Evolutionary conservation across 2,797 vertebrate genomes (phyloP).

Genomic region (Acanthis flammea): DNA sequence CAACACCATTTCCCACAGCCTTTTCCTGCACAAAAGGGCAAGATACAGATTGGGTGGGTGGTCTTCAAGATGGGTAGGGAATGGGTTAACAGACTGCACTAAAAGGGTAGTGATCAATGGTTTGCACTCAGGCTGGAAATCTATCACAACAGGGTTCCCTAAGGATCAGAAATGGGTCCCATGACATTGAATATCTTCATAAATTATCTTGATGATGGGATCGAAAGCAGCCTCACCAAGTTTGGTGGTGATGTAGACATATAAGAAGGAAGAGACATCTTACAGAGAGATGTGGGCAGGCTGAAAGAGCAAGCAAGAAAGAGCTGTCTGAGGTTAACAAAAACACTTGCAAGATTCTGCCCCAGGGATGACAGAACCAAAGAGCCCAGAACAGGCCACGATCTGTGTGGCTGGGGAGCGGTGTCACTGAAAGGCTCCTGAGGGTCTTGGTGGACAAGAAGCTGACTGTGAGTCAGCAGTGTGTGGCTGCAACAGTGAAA

Average conservation of each 20-base stretch:
- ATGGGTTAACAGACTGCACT: background rate
- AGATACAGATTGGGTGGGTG: background rate
- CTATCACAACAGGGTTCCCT: background rate
- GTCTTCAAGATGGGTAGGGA: background rate
- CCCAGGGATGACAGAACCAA: background rate
- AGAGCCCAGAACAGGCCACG: background rate
- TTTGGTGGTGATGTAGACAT: background rate
- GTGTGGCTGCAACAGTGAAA: background rate
- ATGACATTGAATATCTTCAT: background rate
- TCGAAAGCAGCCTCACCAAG: background rate
- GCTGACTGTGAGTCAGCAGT: background rate
- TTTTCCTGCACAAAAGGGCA: background rate
- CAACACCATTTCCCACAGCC: background rate
- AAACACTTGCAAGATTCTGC: background rate
- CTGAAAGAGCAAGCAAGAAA: fast-evolving
- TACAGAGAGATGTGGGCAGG: background rate
- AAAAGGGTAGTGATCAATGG: background rate
- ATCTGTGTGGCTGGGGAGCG: background rate
- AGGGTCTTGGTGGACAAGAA: background rate
- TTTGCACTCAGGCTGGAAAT: background rate
- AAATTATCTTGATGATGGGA: background rate
- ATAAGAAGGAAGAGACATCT: background rate
- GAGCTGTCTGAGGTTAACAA: background rate
- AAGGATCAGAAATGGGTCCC: background rate
- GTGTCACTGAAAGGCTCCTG: background rate